Base-by-base conservation (phyloP, 2,888 invertebrate species). In the Pimpla rufipes region DNA sequence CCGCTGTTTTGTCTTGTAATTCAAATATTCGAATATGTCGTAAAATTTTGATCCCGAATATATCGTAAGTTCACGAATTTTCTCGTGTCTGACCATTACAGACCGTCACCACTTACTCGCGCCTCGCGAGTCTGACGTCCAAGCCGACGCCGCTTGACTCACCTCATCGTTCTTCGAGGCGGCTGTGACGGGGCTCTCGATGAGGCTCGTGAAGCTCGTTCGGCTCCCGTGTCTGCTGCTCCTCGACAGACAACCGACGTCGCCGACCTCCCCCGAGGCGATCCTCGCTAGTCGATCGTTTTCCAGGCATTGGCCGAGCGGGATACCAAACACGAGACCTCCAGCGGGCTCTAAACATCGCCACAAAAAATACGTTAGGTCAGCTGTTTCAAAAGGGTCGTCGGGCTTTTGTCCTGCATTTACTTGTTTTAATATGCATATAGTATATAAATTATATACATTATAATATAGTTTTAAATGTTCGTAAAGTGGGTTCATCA, bases 291-390 rank as follows among this genome's bases (percentile, higher is more conserved):
- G 90, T 81, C 95, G 93, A 93, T 98, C 98, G 88, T 97, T 97
- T 90, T 97, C 96, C 88, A 98, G 95, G 92, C 98, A 98, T 91
- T 97, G 97, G 73, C 96, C 95, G 87, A 98, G 94, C 1, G 98
- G 96, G 86, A 98, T 96, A 8, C 98, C 98, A 90, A 98, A 98
- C 77, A 98, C 97, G 88, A 96, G 94, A 78, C 97, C 96, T 86
- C 94, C 92, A 16, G 80, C 67, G 35, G 86, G 85, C 79, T 87
- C 87, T 87, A 77, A 87, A 88, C 23, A 62, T 62, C 37, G 64
- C 21, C n/a, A n/a, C 23, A 67, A 52, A 29, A 18, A 37, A 40
- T 64, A 29, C 73, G 59, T 11, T 21, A 4, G 29, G 52, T 37
- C 74, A 29, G 29, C 2, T 29, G 29, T 29, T 29, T 29, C 5